Base-by-base conservation (phyloP, 2,797 vertebrate genomes). In the Tokudaia muenninki region DNA sequence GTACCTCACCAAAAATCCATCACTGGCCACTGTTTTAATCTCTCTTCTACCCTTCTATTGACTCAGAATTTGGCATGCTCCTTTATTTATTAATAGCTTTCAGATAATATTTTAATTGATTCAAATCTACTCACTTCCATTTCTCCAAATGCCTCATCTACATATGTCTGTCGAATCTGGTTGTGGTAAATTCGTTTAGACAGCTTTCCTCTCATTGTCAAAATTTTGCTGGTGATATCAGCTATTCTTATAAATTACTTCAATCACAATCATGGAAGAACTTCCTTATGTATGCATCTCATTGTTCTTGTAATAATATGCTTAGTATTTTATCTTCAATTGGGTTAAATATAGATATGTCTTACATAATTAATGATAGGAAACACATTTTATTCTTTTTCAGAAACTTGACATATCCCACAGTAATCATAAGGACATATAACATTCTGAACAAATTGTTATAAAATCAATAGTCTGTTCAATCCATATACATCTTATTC, bases 351-450 rank as follows among this genome's bases (percentile, higher is more conserved):
- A 29, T 75, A 90, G 90, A 61, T 14, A 57, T 19, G 6, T 47
- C 16, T 81, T 86, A 87, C 1, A 77, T 5, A 47, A 12, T 74
- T 65, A 89, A 92, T 19, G 6, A 21, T 44, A 63, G 22, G 16
- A 94, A 55, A 11, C 52, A 63, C 9, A 90, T 89, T 86, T 72
- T 19, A 84, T 84, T 83, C 89, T 57, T 70, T 96, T 84, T 52
- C 44, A 26, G 72, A 94, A 92, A 61, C 1, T 37, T 74, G 26
- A 70, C 57, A 95, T 1, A 92, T 44, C 11, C 3, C 83, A 65
- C 13, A 95, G 50, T 4, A 47, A 21, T 78, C 21, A n/a, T 3
- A 87, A 50, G 13, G 86, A 87, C 10, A 77, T 70, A 44, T 22
- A 59, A 84, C 83, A 80, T 26, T 87, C 22, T 63, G 79, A 94